A percentile compares a stretch with the other conserved stretches of the same genome.
Conservation (phyloP, 2,113 vertebrate species). For the Corythornis cristatus region DNA sequence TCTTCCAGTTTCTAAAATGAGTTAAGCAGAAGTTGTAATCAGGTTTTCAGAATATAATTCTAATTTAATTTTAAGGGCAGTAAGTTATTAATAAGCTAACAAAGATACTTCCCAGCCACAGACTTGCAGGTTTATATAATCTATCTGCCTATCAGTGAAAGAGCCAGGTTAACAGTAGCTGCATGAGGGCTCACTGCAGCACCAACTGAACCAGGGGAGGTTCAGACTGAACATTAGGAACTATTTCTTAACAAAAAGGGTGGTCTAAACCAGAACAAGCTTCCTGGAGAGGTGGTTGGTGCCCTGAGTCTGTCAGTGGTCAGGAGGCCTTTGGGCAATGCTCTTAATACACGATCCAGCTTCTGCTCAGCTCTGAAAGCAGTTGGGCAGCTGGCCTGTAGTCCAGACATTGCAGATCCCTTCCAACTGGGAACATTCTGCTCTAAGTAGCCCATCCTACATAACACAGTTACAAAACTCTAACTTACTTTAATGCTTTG, state of each 20-base stretch:
- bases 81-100: not conserved
- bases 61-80: not conserved
- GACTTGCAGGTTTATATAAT: not conserved
- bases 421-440: not conserved
- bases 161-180: not conserved
- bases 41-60: not conserved
- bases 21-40: not conserved
- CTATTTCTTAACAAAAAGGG: not conserved
- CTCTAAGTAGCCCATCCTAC: not conserved
- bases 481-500: slow-evolving; percentile 84
- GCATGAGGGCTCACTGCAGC: not conserved
- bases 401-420: not conserved
- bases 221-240: not conserved
- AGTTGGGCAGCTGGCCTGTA: not conserved
- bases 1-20: not conserved
- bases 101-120: not conserved
- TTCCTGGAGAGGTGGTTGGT: not conserved
- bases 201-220: not conserved
- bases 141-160: not conserved
- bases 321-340: not conserved
- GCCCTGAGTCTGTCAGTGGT: not conserved
- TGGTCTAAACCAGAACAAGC: not conserved
- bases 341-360: not conserved
- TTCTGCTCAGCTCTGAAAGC: not conserved
- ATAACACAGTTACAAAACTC: not conserved